These are phyloP conservation scores for Elgaria multicarinata DNA, from an alignment of 2,113 vertebrate genomes.

Conservation along the genomic window DNA sequence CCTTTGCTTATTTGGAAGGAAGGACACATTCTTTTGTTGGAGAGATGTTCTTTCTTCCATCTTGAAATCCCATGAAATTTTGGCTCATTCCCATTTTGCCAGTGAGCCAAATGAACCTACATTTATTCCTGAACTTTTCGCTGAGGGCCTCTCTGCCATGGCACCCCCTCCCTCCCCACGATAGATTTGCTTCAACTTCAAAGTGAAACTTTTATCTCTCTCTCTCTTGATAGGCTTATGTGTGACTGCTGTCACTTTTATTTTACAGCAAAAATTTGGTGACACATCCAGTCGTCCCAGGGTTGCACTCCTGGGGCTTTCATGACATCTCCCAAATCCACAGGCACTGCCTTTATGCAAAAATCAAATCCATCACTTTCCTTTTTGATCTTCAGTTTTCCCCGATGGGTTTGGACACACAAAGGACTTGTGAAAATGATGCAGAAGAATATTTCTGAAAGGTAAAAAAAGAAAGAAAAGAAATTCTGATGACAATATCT, in stretches of 20 bases:
- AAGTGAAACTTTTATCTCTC: background rate
- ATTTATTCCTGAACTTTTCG: background rate
- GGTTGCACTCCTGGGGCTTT: background rate
- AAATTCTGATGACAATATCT: background rate
- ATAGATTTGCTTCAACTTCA: background rate
- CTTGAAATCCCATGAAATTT: background rate
- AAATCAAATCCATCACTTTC: background rate
- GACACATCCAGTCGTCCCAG: background rate
- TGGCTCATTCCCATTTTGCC: background rate
- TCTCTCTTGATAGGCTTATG: background rate
- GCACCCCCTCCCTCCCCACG: background rate
- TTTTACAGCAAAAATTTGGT: slow-evolving; percentile 19
- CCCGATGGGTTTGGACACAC: slow-evolving; percentile 10
- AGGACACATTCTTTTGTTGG: background rate
- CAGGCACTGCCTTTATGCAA: background rate
- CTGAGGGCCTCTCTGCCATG: background rate
- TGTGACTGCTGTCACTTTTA: background rate
- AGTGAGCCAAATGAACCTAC: background rate
- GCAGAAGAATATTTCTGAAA: background rate
- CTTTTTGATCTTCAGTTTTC: slow-evolving; percentile 2
- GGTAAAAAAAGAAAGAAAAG: too few relatives aligned
- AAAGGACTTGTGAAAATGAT: slow-evolving; percentile 10
- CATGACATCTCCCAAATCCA: slow-evolving; percentile 3
- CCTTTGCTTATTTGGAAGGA: background rate
- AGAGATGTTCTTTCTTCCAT: background rate